phyloP scores from a whole-genome alignment of 1,140 invertebrate species.

The Choristoneura fumiferana region DNA sequence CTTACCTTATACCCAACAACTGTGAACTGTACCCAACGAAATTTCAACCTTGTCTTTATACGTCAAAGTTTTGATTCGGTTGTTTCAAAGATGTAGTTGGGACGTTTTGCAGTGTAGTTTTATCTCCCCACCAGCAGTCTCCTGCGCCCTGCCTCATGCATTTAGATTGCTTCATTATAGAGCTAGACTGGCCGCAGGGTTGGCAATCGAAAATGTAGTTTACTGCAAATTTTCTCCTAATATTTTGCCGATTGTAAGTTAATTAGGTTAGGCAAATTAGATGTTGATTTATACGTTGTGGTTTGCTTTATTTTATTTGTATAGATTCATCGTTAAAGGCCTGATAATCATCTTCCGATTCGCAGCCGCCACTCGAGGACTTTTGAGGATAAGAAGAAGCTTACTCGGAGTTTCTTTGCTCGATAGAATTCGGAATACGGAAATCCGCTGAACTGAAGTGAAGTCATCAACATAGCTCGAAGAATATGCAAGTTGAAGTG shows the following conservation, averaged over 20 bases:
- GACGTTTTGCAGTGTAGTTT: conserved; percentile 30
- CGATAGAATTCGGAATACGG: too few species aligned
- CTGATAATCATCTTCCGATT: too few species aligned
- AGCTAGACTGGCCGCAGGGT: conserved; percentile 67
- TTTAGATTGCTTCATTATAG: conserved; percentile 80
- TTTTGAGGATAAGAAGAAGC: too few species aligned
- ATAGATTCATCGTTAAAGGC: too few species aligned
- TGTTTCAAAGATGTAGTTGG: conserved; percentile 24
- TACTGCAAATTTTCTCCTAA: conserved; percentile 17
- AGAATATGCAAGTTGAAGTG: too few species aligned
- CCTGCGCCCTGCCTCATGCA: conserved; percentile 78
- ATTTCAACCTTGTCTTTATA: conserved; percentile 19
- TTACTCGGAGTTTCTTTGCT: too few species aligned
- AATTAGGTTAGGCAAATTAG: background rate
- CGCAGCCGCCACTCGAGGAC: too few species aligned
- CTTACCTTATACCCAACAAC: conserved; percentile 24
- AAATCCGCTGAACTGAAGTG: too few species aligned
- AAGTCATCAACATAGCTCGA: too few species aligned
- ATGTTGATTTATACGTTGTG: too few species aligned
- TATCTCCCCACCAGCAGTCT: conserved; percentile 58
- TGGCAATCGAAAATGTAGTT: conserved; percentile 57
- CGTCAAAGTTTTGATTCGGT: conserved; percentile 23
- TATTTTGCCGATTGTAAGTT: conserved; percentile 4
- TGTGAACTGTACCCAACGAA: conserved; percentile 10
- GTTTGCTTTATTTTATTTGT: too few species aligned